phyloP scores from a whole-genome alignment of 2,888 invertebrate species.

The Diarsia rubi region DNA sequence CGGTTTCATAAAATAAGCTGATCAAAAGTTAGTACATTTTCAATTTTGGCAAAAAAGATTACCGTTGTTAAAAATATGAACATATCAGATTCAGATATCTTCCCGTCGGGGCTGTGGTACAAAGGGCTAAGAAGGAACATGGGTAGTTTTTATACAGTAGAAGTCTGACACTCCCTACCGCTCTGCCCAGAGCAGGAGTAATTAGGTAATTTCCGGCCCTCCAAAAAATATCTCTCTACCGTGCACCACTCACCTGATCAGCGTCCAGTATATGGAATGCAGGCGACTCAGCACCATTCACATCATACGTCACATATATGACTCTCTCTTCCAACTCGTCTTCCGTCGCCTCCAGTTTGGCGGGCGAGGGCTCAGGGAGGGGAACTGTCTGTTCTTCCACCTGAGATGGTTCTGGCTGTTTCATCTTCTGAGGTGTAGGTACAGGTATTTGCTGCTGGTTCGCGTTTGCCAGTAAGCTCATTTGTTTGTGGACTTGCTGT shows the following conservation, averaged over 20 bases:
- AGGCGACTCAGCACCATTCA: slow-evolving; percentile 74
- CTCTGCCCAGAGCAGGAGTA: no score
- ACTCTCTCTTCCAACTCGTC: slow-evolving; percentile 77
- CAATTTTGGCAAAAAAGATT: not conserved
- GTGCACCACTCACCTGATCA: slow-evolving; percentile 73
- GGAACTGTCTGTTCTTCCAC: slow-evolving; percentile 49
- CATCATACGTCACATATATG: slow-evolving; percentile 86
- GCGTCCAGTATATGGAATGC: slow-evolving; percentile 79
- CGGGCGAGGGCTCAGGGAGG: slow-evolving; percentile 41
- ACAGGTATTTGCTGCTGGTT: slow-evolving; percentile 39
- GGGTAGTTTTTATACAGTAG: no score
- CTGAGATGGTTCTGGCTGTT: slow-evolving; percentile 10
- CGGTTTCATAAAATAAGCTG: no score
- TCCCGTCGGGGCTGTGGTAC: no score
- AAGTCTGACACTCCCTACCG: no score
- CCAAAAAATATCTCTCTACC: no score
- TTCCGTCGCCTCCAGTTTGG: slow-evolving; percentile 52
- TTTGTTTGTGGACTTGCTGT: slow-evolving; percentile 81
- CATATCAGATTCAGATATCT: not conserved
- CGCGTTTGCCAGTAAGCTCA: slow-evolving; percentile 79
- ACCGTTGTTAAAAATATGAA: not conserved
- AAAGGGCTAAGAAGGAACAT: no score
- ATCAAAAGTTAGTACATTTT: not conserved
- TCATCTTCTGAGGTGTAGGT: slow-evolving; percentile 19
- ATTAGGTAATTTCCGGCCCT: no score